Evolutionary conservation across 2,888 invertebrate genomes (phyloP), one percentile per base, ranked within the genome.

Genomic region (Netelia melanura): DNA sequence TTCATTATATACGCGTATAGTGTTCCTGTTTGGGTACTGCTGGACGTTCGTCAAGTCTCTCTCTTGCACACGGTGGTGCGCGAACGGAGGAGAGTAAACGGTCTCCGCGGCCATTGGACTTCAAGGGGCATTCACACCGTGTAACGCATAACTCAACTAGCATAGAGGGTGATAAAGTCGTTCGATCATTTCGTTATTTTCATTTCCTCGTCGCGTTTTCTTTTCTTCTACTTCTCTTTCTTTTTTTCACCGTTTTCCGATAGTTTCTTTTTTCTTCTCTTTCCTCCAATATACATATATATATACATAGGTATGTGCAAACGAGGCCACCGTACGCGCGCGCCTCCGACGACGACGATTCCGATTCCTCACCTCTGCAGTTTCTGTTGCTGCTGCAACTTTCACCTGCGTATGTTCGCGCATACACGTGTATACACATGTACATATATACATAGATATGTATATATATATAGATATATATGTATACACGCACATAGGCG

Each of bases 241-340:
- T 54, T 9, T 71, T 67, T 30, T 25, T 58, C 62, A 21, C 21
- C n/a, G 17, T 11, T n/a, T 43, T 54, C 30, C 30, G 30, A 30
- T 5, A 30, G 5, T 43, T 61, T 21, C 38, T 30, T 61, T 77
- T 71, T 70, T 74, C 54, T 38, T 43, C 61, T 56, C 79, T 72
- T 23, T 65, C 61, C 64, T 61, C 23, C 14, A 64, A 54, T 56
- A 56, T n/a, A 11, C 3, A 1, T 48, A 14, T 14, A 14, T 48
- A 48, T 48, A 48, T 8, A 48, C 11, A 72, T 17, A 81, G 81
- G 62, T 68, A 77, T 74, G 81, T 83, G 68, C 74, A 86, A 90
- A 90, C 88, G 90, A 90, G 90, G 89, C 89, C 90, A 89, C 85
- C 30, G 30, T 30, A 87, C 86, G 85, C 85, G 79, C 71, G 82